phyloP scores from a whole-genome alignment of 2,113 vertebrate genomes.

The Rattus rattus region DNA sequence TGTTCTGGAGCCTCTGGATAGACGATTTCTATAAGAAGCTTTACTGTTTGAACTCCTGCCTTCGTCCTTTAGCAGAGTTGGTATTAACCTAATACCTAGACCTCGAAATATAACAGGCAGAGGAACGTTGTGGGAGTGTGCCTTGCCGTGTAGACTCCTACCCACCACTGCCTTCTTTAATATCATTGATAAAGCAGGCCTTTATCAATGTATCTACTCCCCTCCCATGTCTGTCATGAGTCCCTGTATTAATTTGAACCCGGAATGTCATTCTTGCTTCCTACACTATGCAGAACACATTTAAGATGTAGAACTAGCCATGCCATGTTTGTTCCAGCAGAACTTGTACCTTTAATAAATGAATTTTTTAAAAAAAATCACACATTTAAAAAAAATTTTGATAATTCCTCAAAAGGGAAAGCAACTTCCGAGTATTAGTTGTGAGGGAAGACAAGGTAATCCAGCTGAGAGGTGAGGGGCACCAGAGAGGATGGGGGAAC shows the following conservation, averaged over 20 bases:
- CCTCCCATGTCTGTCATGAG: background rate
- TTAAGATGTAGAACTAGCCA: background rate
- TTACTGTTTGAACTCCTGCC: background rate
- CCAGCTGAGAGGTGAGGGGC: background rate
- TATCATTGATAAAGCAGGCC: background rate
- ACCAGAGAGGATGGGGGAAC: background rate
- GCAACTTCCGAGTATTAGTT: background rate
- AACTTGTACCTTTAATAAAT: background rate
- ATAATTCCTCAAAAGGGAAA: background rate
- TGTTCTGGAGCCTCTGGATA: background rate
- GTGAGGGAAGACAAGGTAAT: background rate
- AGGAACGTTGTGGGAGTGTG: background rate
- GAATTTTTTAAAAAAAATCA: background rate
- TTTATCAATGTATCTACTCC: background rate
- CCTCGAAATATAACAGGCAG: background rate
- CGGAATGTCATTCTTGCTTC: background rate
- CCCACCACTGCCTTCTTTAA: background rate
- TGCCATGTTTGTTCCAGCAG: background rate
- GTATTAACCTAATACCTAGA: no score
- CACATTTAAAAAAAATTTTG: background rate
- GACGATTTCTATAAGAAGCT: background rate
- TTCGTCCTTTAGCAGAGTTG: background rate
- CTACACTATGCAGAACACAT: background rate
- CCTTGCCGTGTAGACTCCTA: background rate
- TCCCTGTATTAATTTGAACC: background rate